Base-by-base conservation (phyloP, 2,888 invertebrate genomes). In the Ferdinandea cuprea region DNA sequence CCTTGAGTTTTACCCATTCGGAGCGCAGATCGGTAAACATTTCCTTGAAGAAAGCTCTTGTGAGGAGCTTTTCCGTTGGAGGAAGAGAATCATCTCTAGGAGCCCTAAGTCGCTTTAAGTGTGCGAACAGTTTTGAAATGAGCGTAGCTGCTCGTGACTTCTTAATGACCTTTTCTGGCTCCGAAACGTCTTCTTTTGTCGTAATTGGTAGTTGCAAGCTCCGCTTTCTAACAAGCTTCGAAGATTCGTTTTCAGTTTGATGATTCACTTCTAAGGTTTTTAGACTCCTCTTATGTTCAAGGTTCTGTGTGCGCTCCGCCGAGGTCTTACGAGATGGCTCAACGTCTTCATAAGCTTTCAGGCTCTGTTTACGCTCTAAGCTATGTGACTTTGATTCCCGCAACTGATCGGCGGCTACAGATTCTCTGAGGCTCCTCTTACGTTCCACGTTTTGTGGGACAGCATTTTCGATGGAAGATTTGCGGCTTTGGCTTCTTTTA, bases 1-100 rank as follows among this genome's bases (percentile, higher is more conserved):
- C 86, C 86, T 93, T 93, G 87, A 95, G 94, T 61, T 91, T 90
- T 68, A 91, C 91, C 93, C 94, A 95, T 88, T 93, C 89, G 88
- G 85, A 91, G 79, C 87, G 91, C 59, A 87, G 88, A 80, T 93
- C 92, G 25, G 85, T 78, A 3, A 92, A 87, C 81, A 93, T 90
- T 86, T 92, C 91, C 80, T 88, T 90, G 0, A 88, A 66, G 32
- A 93, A 92, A 5, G 85, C 72, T 15, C 21, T 77, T 0, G 89
- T 88, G 2, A 87, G 8, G 0, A 88, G 65, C 11, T 81, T 86
- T 1, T 87, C 76, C 0, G 86, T 56, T n/a, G 66, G 28, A 0
- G 35, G 13, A n/a, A 42, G 25, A 4, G 42, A 2, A 2, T 78
- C 58, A 4, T 61, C 56, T 3, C 32, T 58, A 1, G 28, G 7